Base-by-base conservation (phyloP, 2,888 invertebrate species). In the Tetranychus piercei region DNA sequence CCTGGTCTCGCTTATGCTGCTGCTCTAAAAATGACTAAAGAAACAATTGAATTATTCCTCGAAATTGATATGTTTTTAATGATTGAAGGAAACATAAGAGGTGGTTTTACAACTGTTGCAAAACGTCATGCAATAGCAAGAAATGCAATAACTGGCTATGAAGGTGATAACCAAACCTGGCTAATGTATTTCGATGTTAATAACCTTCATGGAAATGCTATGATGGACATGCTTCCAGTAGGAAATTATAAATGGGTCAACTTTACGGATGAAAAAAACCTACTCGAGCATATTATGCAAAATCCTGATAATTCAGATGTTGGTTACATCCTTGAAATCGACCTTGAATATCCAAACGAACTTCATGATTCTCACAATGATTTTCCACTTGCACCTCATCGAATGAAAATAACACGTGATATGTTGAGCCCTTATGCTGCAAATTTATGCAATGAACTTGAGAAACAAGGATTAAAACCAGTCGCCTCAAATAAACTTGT, bases 21-120 rank as follows among this genome's bases (percentile, higher is more conserved):
- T n/a, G 67, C 67, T 67, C 20, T 67, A 67, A n/a, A 23, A 18
- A n/a, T 9, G 2, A 67, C 67, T 2, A 72, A 81, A 81, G 22
- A n/a, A 67, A 23, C 9, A 67, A 6, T 67, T 9, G 67, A 67
- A 9, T 23, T 23, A 18, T 9, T 67, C 9, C 15, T 20, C 1
- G 67, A 67, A 9, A 67, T 67, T n/a, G 67, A 67, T 6, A 67
- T 23, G 6, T 3, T 67, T 7, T 3, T 67, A 6, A 9, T 67
- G n/a, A n/a, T 67, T 23, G 67, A 67, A 23, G 1, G n/a, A 67
- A 20, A 20, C 6, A 67, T 67, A 2, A 67, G 67, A 67, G 67
- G 67, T 1, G 67, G 67, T 1, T n/a, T 67, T n/a, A n/a, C 67
- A 7, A n/a, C 22, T 67, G 67, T 20, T 6, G 15, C 67, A n/a